These are phyloP conservation scores for Mesaphorura yosii DNA, from an alignment of 1,140 invertebrate species.

Conservation along the genomic window DNA sequence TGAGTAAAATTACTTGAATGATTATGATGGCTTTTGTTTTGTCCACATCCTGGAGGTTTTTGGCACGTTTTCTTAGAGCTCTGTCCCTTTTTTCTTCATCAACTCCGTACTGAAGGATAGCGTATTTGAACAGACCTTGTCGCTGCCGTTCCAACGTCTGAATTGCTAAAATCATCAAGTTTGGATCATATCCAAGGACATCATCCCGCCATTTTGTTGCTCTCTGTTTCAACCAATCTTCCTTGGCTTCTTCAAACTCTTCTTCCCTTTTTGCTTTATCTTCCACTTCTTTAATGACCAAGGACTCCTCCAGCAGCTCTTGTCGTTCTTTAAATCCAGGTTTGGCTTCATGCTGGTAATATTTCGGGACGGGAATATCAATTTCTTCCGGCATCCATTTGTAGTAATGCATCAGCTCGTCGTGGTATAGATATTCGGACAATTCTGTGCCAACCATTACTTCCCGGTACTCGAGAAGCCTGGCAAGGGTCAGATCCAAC, in stretches of 20 bases:
- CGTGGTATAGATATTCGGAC: constrained; percentile 19
- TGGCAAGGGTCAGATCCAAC: constrained; percentile 65
- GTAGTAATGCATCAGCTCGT: constrained; percentile 39
- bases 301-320: too few relatives aligned
- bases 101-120: not conserved
- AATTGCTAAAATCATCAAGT: too few relatives aligned
- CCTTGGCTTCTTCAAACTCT: too few relatives aligned
- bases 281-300: too few relatives aligned
- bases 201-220: not conserved
- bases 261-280: too few relatives aligned
- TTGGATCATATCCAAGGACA: too few relatives aligned
- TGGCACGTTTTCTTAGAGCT: not conserved
- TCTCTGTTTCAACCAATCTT: not conserved
- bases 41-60: not conserved
- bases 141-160: not conserved
- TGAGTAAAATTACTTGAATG: constrained; percentile 50
- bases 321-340: too few relatives aligned
- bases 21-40: constrained; percentile 34
- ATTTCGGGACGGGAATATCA: constrained; percentile 43
- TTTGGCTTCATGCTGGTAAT: constrained; percentile 33
- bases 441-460: constrained; percentile 16
- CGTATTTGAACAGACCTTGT: not conserved
- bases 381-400: constrained; percentile 39
- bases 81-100: not conserved
- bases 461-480: constrained; percentile 45